Base-by-base conservation (phyloP, 2,888 invertebrate genomes). In the Thymelicus acteon region DNA sequence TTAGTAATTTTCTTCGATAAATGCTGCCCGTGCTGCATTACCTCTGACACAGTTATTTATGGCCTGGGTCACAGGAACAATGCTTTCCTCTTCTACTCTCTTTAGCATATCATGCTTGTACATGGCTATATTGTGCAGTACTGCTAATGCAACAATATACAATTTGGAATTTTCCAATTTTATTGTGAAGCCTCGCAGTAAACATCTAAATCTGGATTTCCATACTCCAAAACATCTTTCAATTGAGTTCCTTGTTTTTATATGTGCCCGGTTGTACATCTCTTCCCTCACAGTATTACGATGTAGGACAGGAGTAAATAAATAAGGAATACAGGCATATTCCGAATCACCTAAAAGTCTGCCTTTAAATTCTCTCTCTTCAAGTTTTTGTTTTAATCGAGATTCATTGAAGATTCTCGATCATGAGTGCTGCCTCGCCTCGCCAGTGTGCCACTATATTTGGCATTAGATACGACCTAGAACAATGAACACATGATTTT, bases 361-460 rank as follows among this genome's bases (percentile, higher is more conserved):
- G 2, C 75, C 75, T 24, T 58, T 47, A 40, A 75, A 78, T 67
- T 60, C 72, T 4, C 73, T 67, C 39, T 0, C 1, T 37, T 73
- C 73, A 68, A 75, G 72, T 24, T 70, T n/a, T 63, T 69, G 67
- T 54, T 74, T 75, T 13, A 75, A 13, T 6, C 64, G 24, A 39
- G 65, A 48, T 49, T 76, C 74, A 31, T 62, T 72, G 12, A 75
- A 75, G 54, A 79, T 75, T 57, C 75, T 66, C 4, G 75, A 73
- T 76, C 77, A 72, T 76, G 78, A 10, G 73, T 70, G 44, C 75
- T 75, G 60, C 77, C 76, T 57, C 75, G 60, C 77, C 76, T 57
- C 75, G 73, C 77, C 78, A 77, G 8, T 68, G 72, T 48, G 76
- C 76, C 7, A 78, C 75, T 60, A 73, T 76, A 69, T 31, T 74